Percentiles rank a stretch among this genome's conserved stretches.
These are phyloP conservation scores for Pinctada fucata DNA, from an alignment of 2,888 invertebrate genomes.

Conservation along the genomic window DNA sequence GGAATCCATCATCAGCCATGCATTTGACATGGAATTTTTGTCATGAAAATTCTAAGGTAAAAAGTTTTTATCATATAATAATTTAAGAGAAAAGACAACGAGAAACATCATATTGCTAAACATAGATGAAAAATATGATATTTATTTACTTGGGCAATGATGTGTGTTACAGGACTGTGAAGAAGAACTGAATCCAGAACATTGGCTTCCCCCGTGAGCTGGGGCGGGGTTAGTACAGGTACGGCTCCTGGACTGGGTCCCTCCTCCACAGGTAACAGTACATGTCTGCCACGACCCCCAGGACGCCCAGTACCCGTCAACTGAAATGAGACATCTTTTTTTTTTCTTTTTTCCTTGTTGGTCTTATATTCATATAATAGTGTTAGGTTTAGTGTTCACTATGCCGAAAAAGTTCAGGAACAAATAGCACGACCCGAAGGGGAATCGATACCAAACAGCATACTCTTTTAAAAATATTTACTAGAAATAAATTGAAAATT, in stretches of 20 bases:
- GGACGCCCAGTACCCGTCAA: constrained; percentile 19
- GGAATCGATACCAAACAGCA: no score
- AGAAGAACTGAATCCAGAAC: background rate
- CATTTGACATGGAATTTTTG: no score
- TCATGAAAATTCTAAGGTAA: no score
- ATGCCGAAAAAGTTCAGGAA: background rate
- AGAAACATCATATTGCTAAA: background rate
- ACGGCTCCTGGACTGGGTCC: constrained; percentile 15
- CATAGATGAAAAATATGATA: no score
- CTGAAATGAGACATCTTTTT: background rate
- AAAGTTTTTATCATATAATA: no score
- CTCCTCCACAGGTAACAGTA: constrained; percentile 19
- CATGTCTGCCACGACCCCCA: constrained; percentile 20
- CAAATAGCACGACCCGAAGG: no score
- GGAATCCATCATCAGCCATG: no score
- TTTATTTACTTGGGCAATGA: constrained; percentile 19
- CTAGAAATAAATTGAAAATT: no score
- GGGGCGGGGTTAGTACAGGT: constrained; percentile 21
- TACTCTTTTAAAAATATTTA: no score
- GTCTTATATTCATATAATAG: background rate
- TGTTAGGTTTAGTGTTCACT: background rate
- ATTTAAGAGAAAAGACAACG: no score
- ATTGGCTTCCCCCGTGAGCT: constrained; percentile 5
- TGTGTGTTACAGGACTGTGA: constrained; percentile 16
- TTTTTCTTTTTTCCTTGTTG: background rate